phyloP scores from a whole-genome alignment of 1,140 invertebrate species.

The Drosophila watanabei region DNA sequence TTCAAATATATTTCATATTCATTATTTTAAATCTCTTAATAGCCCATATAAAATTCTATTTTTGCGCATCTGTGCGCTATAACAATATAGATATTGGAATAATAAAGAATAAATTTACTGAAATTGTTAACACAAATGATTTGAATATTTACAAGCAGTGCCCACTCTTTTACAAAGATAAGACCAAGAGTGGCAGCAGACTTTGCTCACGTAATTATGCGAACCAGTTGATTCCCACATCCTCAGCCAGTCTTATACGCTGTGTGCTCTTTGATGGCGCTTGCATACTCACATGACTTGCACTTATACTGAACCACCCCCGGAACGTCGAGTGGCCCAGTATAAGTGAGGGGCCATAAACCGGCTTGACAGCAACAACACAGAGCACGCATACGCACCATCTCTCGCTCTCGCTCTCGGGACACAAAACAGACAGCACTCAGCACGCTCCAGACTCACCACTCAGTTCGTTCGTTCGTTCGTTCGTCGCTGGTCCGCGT shows the following conservation, averaged over 20 bases:
- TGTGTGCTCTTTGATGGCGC: background rate
- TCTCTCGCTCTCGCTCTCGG: background rate
- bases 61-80: too few species aligned
- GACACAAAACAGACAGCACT: background rate
- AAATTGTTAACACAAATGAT: too few species aligned
- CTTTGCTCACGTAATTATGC: background rate
- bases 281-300: slow-evolving; percentile 1
- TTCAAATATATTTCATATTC: too few species aligned
- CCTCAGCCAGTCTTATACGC: background rate
- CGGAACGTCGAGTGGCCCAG: slow-evolving; percentile 15
- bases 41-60: too few species aligned
- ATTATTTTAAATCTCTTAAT: too few species aligned
- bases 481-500: slow-evolving; percentile 26
- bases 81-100: too few species aligned
- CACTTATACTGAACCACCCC: background rate
- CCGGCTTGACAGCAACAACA: slow-evolving; percentile 21
- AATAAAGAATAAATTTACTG: too few species aligned
- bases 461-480: slow-evolving; percentile 31
- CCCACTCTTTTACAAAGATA: background rate
- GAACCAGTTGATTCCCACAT: slow-evolving; percentile 6
- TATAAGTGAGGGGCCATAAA: slow-evolving; percentile 26
- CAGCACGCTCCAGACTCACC: slow-evolving; percentile 10
- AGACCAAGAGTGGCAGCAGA: slow-evolving; percentile 7
- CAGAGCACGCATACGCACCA: slow-evolving; percentile 15
- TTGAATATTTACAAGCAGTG: background rate